phyloP scores from a whole-genome alignment of 2,113 vertebrate genomes.

The Parotia lawesii region DNA sequence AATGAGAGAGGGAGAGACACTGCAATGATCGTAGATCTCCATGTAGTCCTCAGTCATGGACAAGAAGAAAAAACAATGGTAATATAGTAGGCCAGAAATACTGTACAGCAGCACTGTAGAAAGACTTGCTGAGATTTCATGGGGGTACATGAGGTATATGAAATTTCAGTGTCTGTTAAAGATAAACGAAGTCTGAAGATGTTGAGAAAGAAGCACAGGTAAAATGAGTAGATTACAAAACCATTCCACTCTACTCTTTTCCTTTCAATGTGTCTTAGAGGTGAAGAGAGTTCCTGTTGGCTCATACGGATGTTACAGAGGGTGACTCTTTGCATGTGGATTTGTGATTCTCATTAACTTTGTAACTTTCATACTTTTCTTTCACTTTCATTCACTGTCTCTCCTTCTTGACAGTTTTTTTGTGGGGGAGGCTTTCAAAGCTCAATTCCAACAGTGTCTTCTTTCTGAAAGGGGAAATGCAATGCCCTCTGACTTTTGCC shows the following conservation, averaged over 20 bases:
- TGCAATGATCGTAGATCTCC: background rate
- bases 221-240: background rate
- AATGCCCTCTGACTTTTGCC: background rate
- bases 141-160: too few relatives aligned
- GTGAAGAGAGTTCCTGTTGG: background rate
- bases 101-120: background rate
- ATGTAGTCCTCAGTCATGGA: background rate
- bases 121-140: background rate
- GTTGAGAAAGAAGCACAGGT: background rate
- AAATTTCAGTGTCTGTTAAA: background rate
- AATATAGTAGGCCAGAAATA: background rate
- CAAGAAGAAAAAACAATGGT: background rate
- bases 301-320: background rate
- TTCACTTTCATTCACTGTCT: background rate
- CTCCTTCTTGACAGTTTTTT: background rate
- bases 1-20: background rate
- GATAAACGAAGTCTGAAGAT: background rate
- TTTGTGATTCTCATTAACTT: background rate
- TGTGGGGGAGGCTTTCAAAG: background rate
- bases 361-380: background rate
- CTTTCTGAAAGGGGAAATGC: background rate
- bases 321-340: background rate
- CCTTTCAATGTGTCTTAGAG: accelerated
- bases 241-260: background rate
- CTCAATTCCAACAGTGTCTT: background rate